phyloP scores from a whole-genome alignment of 2,113 vertebrate species.

The Hemiscyllium ocellatum region DNA sequence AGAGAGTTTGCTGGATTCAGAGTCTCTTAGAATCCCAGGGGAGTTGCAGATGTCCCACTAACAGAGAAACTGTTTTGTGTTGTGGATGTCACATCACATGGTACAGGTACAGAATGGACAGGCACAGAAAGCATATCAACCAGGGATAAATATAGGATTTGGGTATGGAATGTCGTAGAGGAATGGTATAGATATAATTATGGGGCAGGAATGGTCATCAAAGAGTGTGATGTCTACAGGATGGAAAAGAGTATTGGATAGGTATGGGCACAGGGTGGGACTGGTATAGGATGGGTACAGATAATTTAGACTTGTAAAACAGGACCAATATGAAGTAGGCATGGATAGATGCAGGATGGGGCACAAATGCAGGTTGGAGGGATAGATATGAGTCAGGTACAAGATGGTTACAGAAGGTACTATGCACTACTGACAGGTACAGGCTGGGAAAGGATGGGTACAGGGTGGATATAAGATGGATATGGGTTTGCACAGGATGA shows the following conservation, averaged over 20 bases:
- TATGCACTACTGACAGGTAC: neutral
- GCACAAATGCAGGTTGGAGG: too few species aligned
- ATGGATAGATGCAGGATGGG: neutral
- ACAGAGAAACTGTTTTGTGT: neutral
- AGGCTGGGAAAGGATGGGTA: neutral
- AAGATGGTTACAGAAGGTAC: neutral
- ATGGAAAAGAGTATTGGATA: too few species aligned
- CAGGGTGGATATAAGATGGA: neutral
- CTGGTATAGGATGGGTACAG: too few species aligned
- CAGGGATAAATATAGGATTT: too few species aligned
- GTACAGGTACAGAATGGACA: neutral
- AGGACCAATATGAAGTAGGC: neutral
- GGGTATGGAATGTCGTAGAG: too few species aligned
- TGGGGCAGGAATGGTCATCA: too few species aligned
- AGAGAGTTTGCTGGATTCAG: neutral
- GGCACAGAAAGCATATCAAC: neutral
- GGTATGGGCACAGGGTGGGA: too few species aligned
- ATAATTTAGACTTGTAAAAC: neutral
- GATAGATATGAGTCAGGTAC: neutral
- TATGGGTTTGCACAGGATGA: neutral
- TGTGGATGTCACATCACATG: neutral
- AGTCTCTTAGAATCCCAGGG: neutral
- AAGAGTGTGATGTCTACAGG: neutral
- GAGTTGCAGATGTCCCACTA: neutral
- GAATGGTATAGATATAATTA: too few species aligned